A percentile compares a stretch with the other conserved stretches of the same genome.
These are phyloP conservation scores for Ailuropoda melanoleuca DNA, from an alignment of 2,113 vertebrate species.

Conservation along the genomic window DNA sequence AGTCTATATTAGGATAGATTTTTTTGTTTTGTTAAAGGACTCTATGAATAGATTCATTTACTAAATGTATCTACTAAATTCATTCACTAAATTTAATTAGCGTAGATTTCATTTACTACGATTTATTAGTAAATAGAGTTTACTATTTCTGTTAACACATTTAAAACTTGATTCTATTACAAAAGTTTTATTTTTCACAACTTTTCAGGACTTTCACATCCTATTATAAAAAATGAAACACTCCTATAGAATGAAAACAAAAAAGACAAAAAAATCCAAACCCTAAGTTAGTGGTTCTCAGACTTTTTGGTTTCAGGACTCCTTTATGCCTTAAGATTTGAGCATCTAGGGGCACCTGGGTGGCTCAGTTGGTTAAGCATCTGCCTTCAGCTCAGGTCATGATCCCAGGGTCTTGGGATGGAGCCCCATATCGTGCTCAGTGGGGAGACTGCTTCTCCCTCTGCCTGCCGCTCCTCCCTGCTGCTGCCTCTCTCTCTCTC, in stretches of 20 bases:
- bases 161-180: not conserved
- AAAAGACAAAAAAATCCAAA: not conserved
- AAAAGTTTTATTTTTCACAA: not conserved
- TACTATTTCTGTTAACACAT: not conserved
- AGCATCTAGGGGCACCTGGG: not conserved
- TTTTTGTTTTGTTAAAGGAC: not conserved
- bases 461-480: not conserved
- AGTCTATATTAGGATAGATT: not conserved
- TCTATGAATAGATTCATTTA: not conserved
- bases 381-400: not conserved
- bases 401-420: not conserved
- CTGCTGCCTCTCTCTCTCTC: not conserved
- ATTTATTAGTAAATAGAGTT: not conserved
- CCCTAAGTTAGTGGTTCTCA: not conserved
- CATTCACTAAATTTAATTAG: not conserved
- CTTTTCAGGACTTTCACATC: not conserved
- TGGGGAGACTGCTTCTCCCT: not conserved
- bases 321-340: not conserved
- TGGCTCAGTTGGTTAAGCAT: not conserved
- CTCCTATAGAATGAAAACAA: not conserved
- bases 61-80: not conserved
- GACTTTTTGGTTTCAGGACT: not conserved
- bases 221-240: not conserved
- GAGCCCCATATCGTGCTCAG: not conserved
- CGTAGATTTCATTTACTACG: not conserved